Percentiles rank a stretch among this genome's conserved stretches.
phyloP scores from a whole-genome alignment of 2,888 invertebrate species.

The Iphiclides podalirius region DNA sequence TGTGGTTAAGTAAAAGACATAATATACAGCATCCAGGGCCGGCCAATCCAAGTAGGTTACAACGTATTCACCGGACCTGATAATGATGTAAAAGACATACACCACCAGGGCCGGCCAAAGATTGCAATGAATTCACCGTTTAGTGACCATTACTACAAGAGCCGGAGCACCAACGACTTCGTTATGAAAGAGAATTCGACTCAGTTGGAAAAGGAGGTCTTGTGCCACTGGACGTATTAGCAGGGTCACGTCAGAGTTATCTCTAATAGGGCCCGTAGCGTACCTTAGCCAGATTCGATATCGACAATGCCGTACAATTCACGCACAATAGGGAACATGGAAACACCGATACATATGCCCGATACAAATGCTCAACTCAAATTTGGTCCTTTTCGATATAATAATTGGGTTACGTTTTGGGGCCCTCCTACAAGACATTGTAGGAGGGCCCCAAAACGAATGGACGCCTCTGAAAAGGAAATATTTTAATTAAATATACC shows the following conservation, averaged over 20 bases:
- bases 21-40: too few relatives aligned
- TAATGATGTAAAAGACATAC: too few relatives aligned
- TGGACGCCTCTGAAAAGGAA: background rate
- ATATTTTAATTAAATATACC: slow-evolving; percentile 9
- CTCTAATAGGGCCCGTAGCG: slow-evolving; percentile 25
- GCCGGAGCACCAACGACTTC: too few relatives aligned
- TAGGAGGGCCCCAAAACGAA: background rate
- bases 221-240: too few relatives aligned
- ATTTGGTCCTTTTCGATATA: slow-evolving; percentile 43
- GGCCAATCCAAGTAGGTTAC: too few relatives aligned
- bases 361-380: slow-evolving; percentile 50
- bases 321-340: slow-evolving; percentile 42
- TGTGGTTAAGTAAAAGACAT: too few relatives aligned
- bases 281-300: slow-evolving; percentile 41
- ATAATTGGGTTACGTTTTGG: slow-evolving; percentile 25
- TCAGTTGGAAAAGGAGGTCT: too few relatives aligned
- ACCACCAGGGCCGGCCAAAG: too few relatives aligned
- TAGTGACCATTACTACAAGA: too few relatives aligned
- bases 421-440: slow-evolving; percentile 8
- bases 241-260: slow-evolving; percentile 26
- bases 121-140: too few relatives aligned
- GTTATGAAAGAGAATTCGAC: too few relatives aligned
- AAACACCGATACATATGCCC: slow-evolving; percentile 44
- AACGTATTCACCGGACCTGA: too few relatives aligned
- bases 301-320: slow-evolving; percentile 52